Evolutionary conservation across 2,797 vertebrate species (phyloP).

Genomic region (Pseudochirops cupreus): DNA sequence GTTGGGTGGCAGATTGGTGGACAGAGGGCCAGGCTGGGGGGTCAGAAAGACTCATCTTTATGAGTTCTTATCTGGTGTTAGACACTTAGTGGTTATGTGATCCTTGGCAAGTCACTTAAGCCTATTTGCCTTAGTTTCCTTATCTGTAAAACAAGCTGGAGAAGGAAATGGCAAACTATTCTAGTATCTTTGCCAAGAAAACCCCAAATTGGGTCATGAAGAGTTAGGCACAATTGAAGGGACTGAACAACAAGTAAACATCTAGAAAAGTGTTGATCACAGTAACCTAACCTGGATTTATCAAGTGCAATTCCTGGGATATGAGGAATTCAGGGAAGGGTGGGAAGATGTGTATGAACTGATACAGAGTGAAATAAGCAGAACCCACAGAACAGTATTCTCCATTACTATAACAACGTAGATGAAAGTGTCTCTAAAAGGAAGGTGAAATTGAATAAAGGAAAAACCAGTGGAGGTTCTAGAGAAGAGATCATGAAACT

Average conservation of each 20-base stretch:
- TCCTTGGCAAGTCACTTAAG: neutral
- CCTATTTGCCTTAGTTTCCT: neutral
- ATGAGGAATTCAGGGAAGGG: neutral
- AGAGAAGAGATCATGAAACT: neutral
- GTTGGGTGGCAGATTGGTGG: neutral
- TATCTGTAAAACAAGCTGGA: neutral
- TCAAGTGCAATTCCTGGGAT: neutral
- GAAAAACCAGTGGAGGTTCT: neutral
- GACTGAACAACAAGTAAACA: neutral
- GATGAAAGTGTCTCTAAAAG: neutral
- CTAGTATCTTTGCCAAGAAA: neutral
- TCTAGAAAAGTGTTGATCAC: neutral
- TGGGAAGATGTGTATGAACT: neutral
- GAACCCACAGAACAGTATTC: neutral
- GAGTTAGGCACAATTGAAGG: neutral
- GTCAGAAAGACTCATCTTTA: neutral
- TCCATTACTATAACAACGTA: neutral
- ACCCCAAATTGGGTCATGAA: neutral
- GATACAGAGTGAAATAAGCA: neutral
- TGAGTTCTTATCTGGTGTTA: neutral
- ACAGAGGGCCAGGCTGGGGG: neutral
- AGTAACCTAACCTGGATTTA: neutral
- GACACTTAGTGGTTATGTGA: neutral
- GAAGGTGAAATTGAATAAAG: neutral
- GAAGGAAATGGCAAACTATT: neutral